Evolutionary conservation across 2,797 vertebrate species (phyloP), one percentile per base, ranked within the genome.

Genomic region (Protosalanx chinensis): DNA sequence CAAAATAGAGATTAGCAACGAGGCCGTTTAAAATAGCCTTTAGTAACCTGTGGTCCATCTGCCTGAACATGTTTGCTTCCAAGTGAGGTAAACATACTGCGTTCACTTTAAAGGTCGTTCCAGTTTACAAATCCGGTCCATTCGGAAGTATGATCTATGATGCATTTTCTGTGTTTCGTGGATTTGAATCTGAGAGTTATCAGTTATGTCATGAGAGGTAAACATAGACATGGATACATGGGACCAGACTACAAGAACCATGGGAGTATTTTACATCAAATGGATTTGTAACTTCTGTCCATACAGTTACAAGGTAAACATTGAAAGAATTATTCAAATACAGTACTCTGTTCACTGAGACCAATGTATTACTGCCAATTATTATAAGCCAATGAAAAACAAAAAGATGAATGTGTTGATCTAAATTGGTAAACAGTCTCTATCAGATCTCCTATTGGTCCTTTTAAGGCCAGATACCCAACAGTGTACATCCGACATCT

Each of bases 51-150:
- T 29, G 15, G 29, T 32, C 60, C 29, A 29, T 30, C 5, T 61
- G 27, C 15, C 7, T 61, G 23, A 32, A 12, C 6, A 6, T 53
- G 51, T 53, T 16, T 53, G 16, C 18, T 53, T 53, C 15, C 18
- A 15, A 53, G 37, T 41, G 37, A 41, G 2, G 37, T 41, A 41
- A 41, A 8, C 8, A 41, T 41, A 41, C 8, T 41, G 37, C 37
- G 10, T 1, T 41, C 10, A 41, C 6, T 41, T 41, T 41, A 41
- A 8, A 41, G 30, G 27, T 63, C 76, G 64, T 74, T 71, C 70
- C 15, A 70, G 58, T 79, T 79, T 71, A 68, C 12, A 6, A 18
- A 53, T 51, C 32, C 27, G 29, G 63, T 71, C 3, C 4, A 79
- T 70, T 66, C 8, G 65, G 0, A 57, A 71, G 60, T 65, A 51